phyloP scores from a whole-genome alignment of 1,140 invertebrate species.

The Metaphire vulgaris region DNA sequence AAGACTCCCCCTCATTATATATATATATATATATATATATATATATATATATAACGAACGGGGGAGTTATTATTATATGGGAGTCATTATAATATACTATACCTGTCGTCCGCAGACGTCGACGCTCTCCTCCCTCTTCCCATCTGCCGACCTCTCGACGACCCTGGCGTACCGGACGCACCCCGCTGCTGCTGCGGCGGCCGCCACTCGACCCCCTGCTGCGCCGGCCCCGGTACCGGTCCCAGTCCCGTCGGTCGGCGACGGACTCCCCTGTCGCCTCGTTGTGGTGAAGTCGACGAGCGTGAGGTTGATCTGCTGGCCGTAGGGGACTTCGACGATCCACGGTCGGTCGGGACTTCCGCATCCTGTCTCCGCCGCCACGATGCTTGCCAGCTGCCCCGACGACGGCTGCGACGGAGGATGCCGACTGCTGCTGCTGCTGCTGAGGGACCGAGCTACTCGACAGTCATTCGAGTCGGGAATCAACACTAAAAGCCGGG shows the following conservation, averaged over 20 bases:
- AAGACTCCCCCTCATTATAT: no score
- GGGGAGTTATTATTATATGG: no score
- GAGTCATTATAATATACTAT: no score
- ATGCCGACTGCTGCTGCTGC: no score
- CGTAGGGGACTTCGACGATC: constrained; percentile 6
- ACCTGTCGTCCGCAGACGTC: constrained; percentile 7
- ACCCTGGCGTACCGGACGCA: constrained; percentile 13
- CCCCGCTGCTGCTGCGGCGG: no score
- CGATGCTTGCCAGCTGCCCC: constrained; percentile 4
- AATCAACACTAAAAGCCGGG: neutral
- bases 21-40: no score
- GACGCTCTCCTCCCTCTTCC: neutral
- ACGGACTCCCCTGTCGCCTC: neutral
- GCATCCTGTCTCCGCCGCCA: neutral
- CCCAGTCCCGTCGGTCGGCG: neutral
- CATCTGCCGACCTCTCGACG: neutral
- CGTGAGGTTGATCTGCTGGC: constrained; percentile 16
- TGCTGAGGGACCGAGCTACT: neutral
- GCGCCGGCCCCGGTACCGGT: no score
- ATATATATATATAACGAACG: no score
- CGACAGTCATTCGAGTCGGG: neutral
- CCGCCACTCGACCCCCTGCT: no score
- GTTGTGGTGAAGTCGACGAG: constrained; percentile 5
- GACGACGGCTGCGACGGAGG: no score
- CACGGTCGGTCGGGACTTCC: neutral